Evolutionary conservation across 2,797 vertebrate species (phyloP).

Genomic region (Centropyge bicolor): DNA sequence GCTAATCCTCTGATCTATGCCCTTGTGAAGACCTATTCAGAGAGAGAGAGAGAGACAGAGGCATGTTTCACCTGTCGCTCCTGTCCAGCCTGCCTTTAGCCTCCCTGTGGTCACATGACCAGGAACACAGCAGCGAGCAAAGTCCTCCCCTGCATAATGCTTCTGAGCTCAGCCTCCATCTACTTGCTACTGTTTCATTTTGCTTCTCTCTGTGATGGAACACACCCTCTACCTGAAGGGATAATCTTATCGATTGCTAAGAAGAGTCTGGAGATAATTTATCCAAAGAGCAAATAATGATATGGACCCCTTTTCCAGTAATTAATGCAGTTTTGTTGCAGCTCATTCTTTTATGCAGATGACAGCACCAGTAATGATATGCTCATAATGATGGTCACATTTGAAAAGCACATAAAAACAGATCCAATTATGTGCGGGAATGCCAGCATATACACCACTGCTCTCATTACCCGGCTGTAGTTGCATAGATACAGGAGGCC

Average conservation of each 20-base stretch:
- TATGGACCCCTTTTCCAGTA: slow-evolving; percentile 22
- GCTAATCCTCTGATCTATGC: slow-evolving; percentile 70
- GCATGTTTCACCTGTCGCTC: slow-evolving; percentile 64
- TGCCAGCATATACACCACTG: slow-evolving; percentile 28
- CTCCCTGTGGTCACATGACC: slow-evolving; percentile 52
- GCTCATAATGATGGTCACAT: slow-evolving; percentile 41
- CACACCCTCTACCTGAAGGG: slow-evolving; percentile 26
- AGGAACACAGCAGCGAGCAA: slow-evolving; percentile 38
- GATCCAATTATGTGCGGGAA: slow-evolving; percentile 58
- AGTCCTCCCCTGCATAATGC: slow-evolving; percentile 36
- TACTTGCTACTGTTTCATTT: slow-evolving; percentile 34
- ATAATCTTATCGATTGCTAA: slow-evolving; percentile 58
- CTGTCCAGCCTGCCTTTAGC: slow-evolving; percentile 48
- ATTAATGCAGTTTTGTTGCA: slow-evolving; percentile 22
- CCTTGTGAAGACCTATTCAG: slow-evolving; percentile 59
- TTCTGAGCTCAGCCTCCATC: slow-evolving; percentile 19
- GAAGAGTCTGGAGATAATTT: slow-evolving; percentile 33
- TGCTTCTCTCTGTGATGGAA: slow-evolving; percentile 44
- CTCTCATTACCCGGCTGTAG: slow-evolving; percentile 50
- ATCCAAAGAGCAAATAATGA: slow-evolving; percentile 23
- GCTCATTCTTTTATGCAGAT: slow-evolving; percentile 18
- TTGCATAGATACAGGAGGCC: slow-evolving; percentile 56
- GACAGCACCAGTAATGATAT: background rate
- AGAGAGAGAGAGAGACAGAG: slow-evolving; percentile 43
- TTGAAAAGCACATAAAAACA: slow-evolving; percentile 46